These are phyloP conservation scores for Lynx canadensis DNA, from an alignment of 2,113 vertebrate genomes.

Conservation along the genomic window DNA sequence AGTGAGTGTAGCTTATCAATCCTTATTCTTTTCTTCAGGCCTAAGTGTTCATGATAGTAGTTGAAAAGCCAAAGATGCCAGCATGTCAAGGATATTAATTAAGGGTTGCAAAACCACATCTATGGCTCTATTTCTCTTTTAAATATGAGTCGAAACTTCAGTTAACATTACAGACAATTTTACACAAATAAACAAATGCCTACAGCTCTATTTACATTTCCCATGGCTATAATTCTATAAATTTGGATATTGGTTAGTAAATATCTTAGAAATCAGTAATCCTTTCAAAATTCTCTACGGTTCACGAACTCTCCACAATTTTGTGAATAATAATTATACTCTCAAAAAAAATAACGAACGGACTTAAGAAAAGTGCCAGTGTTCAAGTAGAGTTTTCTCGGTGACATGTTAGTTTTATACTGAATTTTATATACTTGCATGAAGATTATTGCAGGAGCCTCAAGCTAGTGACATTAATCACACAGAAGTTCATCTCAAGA, in stretches of 20 bases:
- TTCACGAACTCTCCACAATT: background rate
- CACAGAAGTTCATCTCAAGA: background rate
- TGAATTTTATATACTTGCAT: background rate
- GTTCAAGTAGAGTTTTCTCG: background rate
- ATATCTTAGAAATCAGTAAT: slow-evolving; percentile 19
- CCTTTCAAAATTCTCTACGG: background rate
- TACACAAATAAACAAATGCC: background rate
- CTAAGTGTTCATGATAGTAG: background rate
- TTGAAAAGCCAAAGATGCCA: background rate
- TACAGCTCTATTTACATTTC: background rate
- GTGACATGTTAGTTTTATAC: background rate
- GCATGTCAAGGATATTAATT: background rate
- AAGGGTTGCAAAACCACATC: background rate
- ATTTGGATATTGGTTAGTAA: background rate
- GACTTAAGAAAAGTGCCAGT: background rate
- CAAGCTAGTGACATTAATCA: background rate
- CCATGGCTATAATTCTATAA: background rate
- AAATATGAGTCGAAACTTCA: background rate
- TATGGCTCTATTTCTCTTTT: background rate
- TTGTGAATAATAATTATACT: background rate
- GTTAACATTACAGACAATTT: background rate
- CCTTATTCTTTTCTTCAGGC: background rate
- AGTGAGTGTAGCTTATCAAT: background rate
- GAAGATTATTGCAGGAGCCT: background rate
- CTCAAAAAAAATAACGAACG: background rate